Base-by-base conservation (phyloP, 1,140 invertebrate species). In the Leptonema lineaticorne region DNA sequence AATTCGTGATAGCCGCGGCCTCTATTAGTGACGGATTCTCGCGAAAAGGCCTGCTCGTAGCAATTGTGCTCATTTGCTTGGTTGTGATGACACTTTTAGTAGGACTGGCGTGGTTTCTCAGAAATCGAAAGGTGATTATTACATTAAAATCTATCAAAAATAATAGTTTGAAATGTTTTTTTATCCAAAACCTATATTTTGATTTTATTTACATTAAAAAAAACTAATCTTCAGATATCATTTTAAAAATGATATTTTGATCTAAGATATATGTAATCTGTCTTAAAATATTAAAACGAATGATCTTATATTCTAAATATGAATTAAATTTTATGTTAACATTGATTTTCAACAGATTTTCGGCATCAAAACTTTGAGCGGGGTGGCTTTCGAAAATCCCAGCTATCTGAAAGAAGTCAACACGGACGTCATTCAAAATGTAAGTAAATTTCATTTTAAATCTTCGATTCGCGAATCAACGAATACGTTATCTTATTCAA, bases 321-420 rank as follows among this genome's bases (percentile, higher is more conserved):
- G 45, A 20, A 48, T 48, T 5, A 5, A 48, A 8, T 48, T 48
- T 48, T 48, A 53, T 53, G 11, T 20, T 22, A 20, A 53, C 22
- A 3, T 22, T 37, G 6, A 26, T 64, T 64, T 64, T 64, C 4
- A 28, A 8, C 76, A 82, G 81, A 80, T 78, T 71, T 76, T 85
- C 28, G 80, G 81, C 62, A 74, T 84, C 18, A 85, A 85, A 68
- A 80, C 84, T 20, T 82, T 84, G 69, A 85, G 86, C 59, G 90
- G 89, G 20, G 90, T 93, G 56, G 90, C 91, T 2, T 94, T 94
- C 76, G 91, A 92, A 76, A 94, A 94, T 81, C 91, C 91, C 0
- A 92, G 90, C 74, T 94, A 93, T 77, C 84, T 92, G 62, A 83
- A 90, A 68, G 91, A 90, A 75, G 84, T 89, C 33, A 88, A 88